These are phyloP conservation scores for Caerostris extrusa DNA, from an alignment of 1,140 invertebrate genomes.

Conservation along the genomic window DNA sequence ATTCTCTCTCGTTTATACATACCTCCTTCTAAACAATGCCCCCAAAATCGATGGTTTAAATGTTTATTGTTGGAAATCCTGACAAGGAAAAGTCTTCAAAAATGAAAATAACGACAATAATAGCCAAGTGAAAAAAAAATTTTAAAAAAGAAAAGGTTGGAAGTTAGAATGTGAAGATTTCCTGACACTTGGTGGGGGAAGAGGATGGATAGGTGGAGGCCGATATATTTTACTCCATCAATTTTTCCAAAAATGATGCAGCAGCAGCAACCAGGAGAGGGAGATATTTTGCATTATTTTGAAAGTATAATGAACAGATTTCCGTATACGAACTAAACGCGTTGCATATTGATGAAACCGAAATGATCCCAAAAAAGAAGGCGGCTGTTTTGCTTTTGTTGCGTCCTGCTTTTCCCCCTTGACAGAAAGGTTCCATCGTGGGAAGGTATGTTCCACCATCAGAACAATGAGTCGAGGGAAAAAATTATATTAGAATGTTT, in stretches of 20 bases:
- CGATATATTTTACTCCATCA: not conserved
- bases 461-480: not conserved
- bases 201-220: constrained; percentile 34
- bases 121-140: not conserved
- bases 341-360: constrained; percentile 68
- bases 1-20: not conserved
- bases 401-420: no score
- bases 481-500: constrained; percentile 24
- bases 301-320: constrained; percentile 74
- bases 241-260: not conserved
- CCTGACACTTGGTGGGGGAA: constrained; percentile 4
- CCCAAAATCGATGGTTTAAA: constrained; percentile 42
- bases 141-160: not conserved
- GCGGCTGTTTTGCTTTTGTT: not conserved
- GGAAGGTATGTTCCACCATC: not conserved
- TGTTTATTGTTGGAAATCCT: constrained; percentile 52
- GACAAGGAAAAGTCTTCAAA: constrained; percentile 32
- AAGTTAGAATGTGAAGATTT: constrained; percentile 65
- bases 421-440: not conserved
- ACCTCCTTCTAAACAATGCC: constrained; percentile 14
- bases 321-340: constrained; percentile 33
- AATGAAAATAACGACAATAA: constrained; percentile 26
- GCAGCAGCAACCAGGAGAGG: not conserved
- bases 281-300: constrained; percentile 73
- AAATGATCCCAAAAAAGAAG: constrained; percentile 34